Percentiles rank a stretch among this genome's conserved stretches.
These are phyloP conservation scores for Mythimna lalbum DNA, from an alignment of 2,888 invertebrate species.

Conservation along the genomic window DNA sequence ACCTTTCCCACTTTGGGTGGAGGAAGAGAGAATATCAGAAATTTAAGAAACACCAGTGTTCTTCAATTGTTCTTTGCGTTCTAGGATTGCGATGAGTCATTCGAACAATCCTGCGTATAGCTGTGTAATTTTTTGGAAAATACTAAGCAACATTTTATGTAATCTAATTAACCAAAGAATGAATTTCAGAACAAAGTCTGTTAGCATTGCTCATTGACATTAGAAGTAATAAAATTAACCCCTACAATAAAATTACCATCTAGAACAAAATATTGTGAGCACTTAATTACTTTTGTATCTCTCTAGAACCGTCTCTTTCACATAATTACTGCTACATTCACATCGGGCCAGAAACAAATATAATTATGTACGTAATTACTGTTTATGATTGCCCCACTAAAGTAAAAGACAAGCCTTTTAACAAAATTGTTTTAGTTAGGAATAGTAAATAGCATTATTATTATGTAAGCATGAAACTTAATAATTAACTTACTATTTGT, in stretches of 20 bases:
- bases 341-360: constrained; percentile 32
- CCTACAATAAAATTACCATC: neutral
- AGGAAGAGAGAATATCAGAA: too few species aligned
- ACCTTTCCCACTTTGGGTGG: too few species aligned
- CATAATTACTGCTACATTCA: constrained; percentile 15
- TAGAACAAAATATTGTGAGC: neutral
- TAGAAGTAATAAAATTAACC: neutral
- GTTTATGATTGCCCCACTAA: neutral
- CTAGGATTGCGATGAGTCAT: too few species aligned
- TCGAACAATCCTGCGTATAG: too few species aligned
- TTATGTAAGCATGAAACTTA: too few species aligned
- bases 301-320: neutral
- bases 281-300: constrained; percentile 27
- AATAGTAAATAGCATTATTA: too few species aligned
- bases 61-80: too few species aligned
- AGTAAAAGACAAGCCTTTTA: neutral
- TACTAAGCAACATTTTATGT: neutral
- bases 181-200: neutral
- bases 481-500: too few species aligned
- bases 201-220: neutral
- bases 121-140: neutral
- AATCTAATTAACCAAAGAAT: neutral
- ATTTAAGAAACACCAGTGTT: too few species aligned
- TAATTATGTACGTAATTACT: constrained; percentile 25
- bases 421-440: neutral